A percentile compares a stretch with the other conserved stretches of the same genome.
phyloP scores from a whole-genome alignment of 2,888 invertebrate genomes.

The Pseudeuparius sepicola region DNA sequence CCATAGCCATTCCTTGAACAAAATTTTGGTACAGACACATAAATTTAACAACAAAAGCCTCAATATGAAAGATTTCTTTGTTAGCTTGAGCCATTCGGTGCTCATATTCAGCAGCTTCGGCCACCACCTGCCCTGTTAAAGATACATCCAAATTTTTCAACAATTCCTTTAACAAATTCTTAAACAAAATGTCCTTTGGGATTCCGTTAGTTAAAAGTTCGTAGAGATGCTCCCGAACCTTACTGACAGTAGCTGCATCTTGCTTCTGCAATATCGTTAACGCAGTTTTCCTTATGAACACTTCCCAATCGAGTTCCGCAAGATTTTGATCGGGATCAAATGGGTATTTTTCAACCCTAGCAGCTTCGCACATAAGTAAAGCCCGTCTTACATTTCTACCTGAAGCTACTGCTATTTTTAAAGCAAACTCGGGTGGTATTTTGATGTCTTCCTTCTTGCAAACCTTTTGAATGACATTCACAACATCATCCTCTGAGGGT shows the following conservation, averaged over 20 bases:
- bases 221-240: conserved; percentile 81
- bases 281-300: conserved; percentile 79
- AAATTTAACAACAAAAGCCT: conserved; percentile 93
- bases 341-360: conserved; percentile 85
- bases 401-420: conserved; percentile 66
- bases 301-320: conserved; percentile 87
- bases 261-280: conserved; percentile 53
- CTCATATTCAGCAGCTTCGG: conserved; percentile 82
- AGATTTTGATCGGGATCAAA: conserved; percentile 67
- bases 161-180: conserved; percentile 72
- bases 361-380: conserved; percentile 86
- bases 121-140: conserved; percentile 76
- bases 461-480: conserved; percentile 46
- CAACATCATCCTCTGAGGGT: conserved; percentile 70
- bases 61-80: conserved; percentile 92
- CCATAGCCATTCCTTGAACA: too few species aligned
- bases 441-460: conserved; percentile 74
- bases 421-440: conserved; percentile 66
- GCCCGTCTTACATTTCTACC: conserved; percentile 87
- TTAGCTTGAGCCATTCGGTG: conserved; percentile 86
- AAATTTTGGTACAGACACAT: conserved; percentile 57
- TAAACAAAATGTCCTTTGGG: conserved; percentile 86
- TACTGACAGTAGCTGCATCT: conserved; percentile 70
- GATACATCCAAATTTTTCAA: conserved; percentile 84
- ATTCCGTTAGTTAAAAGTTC: conserved; percentile 91